Evolutionary conservation across 2,797 vertebrate genomes (phyloP).

Genomic region (Nannoperca obscura): DNA sequence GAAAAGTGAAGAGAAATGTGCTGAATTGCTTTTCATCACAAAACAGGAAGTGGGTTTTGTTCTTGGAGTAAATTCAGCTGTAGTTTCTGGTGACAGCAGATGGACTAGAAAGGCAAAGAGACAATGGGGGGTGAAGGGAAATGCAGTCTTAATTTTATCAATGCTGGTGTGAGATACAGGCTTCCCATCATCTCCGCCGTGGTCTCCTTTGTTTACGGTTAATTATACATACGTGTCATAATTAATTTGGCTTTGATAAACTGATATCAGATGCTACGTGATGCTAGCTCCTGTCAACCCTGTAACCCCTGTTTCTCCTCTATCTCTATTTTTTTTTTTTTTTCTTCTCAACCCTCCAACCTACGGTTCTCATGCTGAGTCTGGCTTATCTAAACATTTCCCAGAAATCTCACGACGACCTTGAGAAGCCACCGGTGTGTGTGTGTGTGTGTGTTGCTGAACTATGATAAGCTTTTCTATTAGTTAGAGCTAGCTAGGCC

Average conservation of each 20-base stretch:
- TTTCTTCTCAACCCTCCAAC: not conserved
- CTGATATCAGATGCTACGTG: not conserved
- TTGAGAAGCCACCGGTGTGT: constrained; percentile 52
- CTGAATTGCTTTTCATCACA: not conserved
- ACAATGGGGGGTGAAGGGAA: constrained; percentile 34
- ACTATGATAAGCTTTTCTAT: constrained; percentile 66
- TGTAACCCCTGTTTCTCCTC: not conserved
- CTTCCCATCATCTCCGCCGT: not conserved
- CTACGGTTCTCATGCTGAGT: constrained; percentile 41
- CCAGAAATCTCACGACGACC: constrained; percentile 55
- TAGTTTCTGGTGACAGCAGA: not conserved
- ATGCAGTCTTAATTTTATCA: constrained; percentile 21
- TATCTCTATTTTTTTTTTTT: not conserved
- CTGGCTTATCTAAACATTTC: constrained; percentile 59
- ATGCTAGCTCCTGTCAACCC: not conserved
- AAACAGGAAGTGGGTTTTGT: not conserved
- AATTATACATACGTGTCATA: constrained; percentile 27
- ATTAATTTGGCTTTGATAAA: constrained; percentile 21
- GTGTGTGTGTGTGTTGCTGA: constrained; percentile 36
- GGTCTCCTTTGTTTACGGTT: constrained; percentile 18
- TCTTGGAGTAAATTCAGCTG: not conserved
- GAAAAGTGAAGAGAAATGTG: not conserved
- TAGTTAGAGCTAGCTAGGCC: constrained; percentile 47
- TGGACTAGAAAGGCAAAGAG: not conserved
- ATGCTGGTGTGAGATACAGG: not conserved